Evolutionary conservation across 2,888 invertebrate species (phyloP).

Genomic region (Steinernema carpocapsae): DNA sequence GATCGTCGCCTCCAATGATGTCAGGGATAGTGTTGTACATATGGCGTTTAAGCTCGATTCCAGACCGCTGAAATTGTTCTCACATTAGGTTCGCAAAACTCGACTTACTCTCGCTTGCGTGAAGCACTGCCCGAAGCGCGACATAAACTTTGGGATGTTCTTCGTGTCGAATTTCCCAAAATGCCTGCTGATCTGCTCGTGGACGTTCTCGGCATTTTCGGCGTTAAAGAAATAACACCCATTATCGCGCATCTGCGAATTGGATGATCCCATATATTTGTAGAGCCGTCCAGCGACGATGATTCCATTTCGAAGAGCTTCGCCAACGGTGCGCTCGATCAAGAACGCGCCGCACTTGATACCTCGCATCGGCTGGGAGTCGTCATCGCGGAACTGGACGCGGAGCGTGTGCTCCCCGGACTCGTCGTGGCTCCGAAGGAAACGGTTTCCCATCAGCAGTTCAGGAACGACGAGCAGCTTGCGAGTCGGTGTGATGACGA

Average conservation of each 20-base stretch:
- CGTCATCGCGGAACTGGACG: constrained; percentile 58
- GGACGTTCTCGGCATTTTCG: constrained; percentile 42
- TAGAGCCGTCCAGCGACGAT: constrained; percentile 48
- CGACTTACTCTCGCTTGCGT: constrained; percentile 47
- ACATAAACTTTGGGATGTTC: constrained; percentile 64
- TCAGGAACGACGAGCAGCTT: constrained; percentile 65
- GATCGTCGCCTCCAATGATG: constrained; percentile 46
- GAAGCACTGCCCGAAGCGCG: constrained; percentile 53
- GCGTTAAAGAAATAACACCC: constrained; percentile 64
- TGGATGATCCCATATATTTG: constrained; percentile 67
- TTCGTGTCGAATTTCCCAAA: constrained; percentile 61
- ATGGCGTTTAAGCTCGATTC: constrained; percentile 39
- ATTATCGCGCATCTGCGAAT: constrained; percentile 67
- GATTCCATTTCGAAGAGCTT: constrained; percentile 17
- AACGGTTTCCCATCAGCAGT: constrained; percentile 67
- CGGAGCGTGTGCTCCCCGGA: constrained; percentile 57
- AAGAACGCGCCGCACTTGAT: constrained; percentile 1
- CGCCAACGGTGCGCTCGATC: constrained; percentile 21
- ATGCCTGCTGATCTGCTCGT: constrained; percentile 41
- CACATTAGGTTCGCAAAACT: too few species aligned
- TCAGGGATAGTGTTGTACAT: constrained; percentile 42
- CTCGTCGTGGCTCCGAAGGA: constrained; percentile 57
- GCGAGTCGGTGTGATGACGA: constrained; percentile 65
- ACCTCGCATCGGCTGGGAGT: constrained; percentile 36
- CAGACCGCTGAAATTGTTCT: constrained; percentile 42